These are phyloP conservation scores for Arion vulgaris DNA, from an alignment of 1,140 invertebrate species.

Conservation along the genomic window DNA sequence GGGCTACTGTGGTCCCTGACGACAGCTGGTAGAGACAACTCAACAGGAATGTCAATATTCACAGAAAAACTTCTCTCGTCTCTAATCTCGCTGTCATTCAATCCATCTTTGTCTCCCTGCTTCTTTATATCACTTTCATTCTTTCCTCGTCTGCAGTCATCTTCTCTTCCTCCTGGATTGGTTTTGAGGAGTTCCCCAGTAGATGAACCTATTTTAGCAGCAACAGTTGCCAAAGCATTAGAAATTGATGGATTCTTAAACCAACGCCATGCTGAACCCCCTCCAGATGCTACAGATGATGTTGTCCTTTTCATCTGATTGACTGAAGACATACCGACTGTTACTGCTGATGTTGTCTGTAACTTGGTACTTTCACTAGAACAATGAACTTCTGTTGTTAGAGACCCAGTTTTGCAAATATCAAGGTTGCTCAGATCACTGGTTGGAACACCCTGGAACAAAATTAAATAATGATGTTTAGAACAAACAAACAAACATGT, in stretches of 20 bases:
- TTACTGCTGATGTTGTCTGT: neutral
- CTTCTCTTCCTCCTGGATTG: neutral
- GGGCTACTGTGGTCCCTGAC: slow-evolving; percentile 30
- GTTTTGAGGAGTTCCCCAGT: neutral
- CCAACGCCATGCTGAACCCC: slow-evolving; percentile 20
- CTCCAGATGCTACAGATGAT: neutral
- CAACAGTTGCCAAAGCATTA: slow-evolving; percentile 34
- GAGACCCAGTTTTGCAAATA: neutral
- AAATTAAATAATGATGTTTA: neutral
- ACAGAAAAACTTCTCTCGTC: too few species aligned
- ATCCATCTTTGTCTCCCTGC: neutral
- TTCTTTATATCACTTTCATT: neutral
- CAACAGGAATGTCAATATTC: slow-evolving; percentile 17
- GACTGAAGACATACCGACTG: neutral
- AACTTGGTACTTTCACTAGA: neutral
- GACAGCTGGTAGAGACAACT: slow-evolving; percentile 13
- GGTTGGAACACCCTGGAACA: neutral
- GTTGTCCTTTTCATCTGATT: slow-evolving; percentile 1
- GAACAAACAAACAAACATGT: too few species aligned
- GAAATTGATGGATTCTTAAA: slow-evolving; percentile 24
- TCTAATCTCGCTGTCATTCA: neutral
- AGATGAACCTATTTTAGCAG: slow-evolving; percentile 27
- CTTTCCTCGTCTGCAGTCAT: neutral
- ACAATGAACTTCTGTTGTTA: neutral
- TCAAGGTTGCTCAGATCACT: neutral